Conservation (phyloP, 2,113 vertebrate genomes). For the Ageneiosus marmoratus region DNA sequence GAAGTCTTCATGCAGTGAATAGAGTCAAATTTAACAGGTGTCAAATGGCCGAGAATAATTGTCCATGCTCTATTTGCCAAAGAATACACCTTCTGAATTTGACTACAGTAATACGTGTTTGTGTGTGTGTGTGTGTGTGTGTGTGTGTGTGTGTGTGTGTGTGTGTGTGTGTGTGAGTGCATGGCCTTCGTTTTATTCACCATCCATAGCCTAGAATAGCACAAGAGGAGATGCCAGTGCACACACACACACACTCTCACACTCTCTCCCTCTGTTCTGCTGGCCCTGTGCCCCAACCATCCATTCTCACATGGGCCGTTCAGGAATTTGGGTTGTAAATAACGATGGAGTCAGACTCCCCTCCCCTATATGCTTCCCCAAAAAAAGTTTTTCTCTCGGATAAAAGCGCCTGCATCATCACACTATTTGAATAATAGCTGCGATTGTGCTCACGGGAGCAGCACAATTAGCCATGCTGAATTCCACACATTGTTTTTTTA, state of each 20-base stretch:
- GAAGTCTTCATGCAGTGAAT: background rate
- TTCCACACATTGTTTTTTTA: constrained; percentile 59
- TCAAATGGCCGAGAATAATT: constrained; percentile 9
- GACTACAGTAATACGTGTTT: constrained; percentile 19
- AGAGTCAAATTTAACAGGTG: background rate
- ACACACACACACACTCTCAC: background rate
- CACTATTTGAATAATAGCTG: constrained; percentile 56
- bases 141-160: constrained; percentile 23
- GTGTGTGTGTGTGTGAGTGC: background rate
- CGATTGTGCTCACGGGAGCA: constrained; percentile 57
- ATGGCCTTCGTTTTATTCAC: constrained; percentile 17
- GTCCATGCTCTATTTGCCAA: background rate
- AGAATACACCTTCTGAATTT: constrained; percentile 10
- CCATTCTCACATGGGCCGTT: constrained; percentile 39
- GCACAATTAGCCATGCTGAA: constrained; percentile 60
- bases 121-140: background rate
- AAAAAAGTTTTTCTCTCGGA: constrained; percentile 38
- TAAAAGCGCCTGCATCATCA: constrained; percentile 54
- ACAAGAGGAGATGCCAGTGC: constrained; percentile 29
- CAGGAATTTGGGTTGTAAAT: constrained; percentile 49
- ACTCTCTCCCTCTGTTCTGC: constrained; percentile 12
- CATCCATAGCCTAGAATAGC: constrained; percentile 20
- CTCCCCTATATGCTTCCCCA: background rate
- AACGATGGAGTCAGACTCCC: constrained; percentile 25
- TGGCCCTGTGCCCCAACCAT: constrained; percentile 25